Percentiles rank a stretch among this genome's conserved stretches.
Evolutionary conservation across 1,140 invertebrate species (phyloP).

Genomic region (Cyrtorhinus lividipennis): DNA sequence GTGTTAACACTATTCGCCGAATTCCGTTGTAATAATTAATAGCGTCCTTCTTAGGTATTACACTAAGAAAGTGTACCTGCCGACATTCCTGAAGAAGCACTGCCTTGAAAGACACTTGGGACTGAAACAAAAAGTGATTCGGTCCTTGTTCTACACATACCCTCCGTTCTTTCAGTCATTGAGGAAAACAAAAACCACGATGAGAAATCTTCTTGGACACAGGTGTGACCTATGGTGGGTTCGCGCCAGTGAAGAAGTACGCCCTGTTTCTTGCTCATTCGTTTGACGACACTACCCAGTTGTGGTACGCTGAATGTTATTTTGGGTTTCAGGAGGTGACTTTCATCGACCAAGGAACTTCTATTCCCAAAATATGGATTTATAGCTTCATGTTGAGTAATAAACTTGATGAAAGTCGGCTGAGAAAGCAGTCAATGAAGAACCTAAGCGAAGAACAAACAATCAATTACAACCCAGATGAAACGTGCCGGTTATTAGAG

Average conservation of each 20-base stretch:
- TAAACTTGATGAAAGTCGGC: background rate
- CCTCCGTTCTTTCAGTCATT: background rate
- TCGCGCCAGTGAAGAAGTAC: background rate
- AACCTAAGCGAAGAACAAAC: background rate
- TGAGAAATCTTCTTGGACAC: background rate
- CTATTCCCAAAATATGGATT: background rate
- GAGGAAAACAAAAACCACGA: background rate
- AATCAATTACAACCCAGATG: background rate
- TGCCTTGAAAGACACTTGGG: background rate
- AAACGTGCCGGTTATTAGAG: background rate
- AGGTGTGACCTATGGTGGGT: background rate
- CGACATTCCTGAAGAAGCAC: slow-evolving; percentile 2
- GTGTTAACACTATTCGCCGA: no score
- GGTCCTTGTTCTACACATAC: background rate
- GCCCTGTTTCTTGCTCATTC: no score
- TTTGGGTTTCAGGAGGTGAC: background rate
- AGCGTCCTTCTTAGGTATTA: background rate
- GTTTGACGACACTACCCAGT: no score
- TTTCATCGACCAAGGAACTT: background rate
- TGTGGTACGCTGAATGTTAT: no score
- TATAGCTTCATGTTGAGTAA: background rate
- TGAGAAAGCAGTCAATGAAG: background rate
- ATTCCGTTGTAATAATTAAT: no score
- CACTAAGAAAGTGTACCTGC: background rate
- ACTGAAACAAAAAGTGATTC: background rate